Conservation (phyloP, 2,888 invertebrate species). For the Trisateles emortualis region DNA sequence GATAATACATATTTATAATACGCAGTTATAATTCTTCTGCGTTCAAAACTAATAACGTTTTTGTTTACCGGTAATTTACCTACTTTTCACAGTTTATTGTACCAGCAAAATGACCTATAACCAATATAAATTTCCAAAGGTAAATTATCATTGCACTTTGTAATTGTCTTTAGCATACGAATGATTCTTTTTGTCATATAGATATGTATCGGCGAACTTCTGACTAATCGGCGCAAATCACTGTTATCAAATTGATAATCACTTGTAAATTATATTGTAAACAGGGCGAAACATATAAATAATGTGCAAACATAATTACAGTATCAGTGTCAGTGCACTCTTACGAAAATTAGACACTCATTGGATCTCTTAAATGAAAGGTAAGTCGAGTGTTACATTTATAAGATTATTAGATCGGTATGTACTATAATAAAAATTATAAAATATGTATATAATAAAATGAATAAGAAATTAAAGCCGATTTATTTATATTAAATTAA, state of each 20-base stretch:
- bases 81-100: neutral
- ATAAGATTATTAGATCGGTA: neutral
- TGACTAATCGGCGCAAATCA: conserved; percentile 50
- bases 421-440: neutral
- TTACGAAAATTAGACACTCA: conserved; percentile 28
- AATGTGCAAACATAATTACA: conserved; percentile 41
- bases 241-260: conserved; percentile 52
- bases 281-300: conserved; percentile 52
- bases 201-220: conserved; percentile 23
- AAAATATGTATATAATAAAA: too few relatives aligned
- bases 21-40: too few relatives aligned
- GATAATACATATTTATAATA: too few relatives aligned
- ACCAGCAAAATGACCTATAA: neutral
- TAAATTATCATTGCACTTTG: conserved; percentile 4
- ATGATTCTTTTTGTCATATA: conserved; percentile 23
- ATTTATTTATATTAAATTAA: too few relatives aligned
- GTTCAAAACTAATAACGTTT: neutral
- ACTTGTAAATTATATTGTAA: conserved; percentile 36
- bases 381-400: conserved; percentile 33
- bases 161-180: conserved; percentile 3
- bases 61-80: neutral
- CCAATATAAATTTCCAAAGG: neutral
- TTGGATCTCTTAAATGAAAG: conserved; percentile 55
- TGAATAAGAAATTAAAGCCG: too few relatives aligned
- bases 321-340: conserved; percentile 50